Base-by-base conservation (phyloP, 2,113 vertebrate genomes). In the Orycteropus afer region DNA sequence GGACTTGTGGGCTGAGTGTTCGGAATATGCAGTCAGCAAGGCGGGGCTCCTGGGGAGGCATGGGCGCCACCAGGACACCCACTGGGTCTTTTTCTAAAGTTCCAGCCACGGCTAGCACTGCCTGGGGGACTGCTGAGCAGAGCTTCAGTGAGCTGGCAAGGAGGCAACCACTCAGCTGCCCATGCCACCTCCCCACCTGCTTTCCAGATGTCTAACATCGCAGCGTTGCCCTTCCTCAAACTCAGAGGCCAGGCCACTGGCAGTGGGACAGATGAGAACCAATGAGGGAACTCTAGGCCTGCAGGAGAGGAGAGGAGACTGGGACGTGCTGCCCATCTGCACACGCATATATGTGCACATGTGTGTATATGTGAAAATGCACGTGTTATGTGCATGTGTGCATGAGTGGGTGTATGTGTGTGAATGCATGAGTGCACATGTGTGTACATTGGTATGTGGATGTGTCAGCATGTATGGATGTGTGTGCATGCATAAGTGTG, bases 341-440 rank as follows among this genome's bases (percentile, higher is more conserved):
- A 32, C 1, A 0, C 27, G 37, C 2, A 9, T 1, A 13, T 8
- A 11, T 10, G 12, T 0, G 11, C 11, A 27, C 0, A 12, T n/a
- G 63, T 32, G 63, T 67, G 32, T 51, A 14, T 51, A 14, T 51
- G 51, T 51, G 51, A 7, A 13, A 15, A 15, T 15, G 51, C 14
- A 3, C 17, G 51, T 9, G 51, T n/a, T n/a, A n/a, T n/a, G n/a
- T n/a, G 63, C 32, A 12, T 65, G 29, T 67, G 32, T 67, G 63
- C 63, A 7, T n/a, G 20, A 23, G 20, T 25, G 20, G 7, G 57
- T 25, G 57, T 25, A 15, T 25, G 6, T 59, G 20, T 59, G 57
- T 59, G 57, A n/a, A n/a, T 59, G 63, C 63, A 67, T 67, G 63
- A 2, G 29, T 65, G 23, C 61, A 32, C 27, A 27, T 22, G 61